Evolutionary conservation across 30 jellyfish, hydroid and myxozoan species (phyloP), one percentile per base, ranked within the genome.

Genomic region (Aurelia coerulea): DNA sequence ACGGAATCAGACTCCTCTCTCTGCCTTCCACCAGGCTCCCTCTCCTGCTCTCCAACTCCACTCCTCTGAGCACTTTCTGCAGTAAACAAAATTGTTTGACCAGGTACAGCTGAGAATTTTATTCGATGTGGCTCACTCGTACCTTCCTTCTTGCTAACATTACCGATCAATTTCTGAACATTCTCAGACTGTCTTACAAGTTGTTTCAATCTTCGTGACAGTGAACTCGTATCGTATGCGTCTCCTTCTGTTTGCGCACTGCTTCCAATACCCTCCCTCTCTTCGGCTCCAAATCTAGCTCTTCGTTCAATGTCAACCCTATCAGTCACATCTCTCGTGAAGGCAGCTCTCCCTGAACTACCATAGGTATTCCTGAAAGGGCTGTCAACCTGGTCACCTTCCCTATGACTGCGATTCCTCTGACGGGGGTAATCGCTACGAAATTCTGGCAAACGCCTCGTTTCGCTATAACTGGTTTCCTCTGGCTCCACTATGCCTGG

Each of bases 161-260:
- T 85, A 8, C 79, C 34, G 29, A 90, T 85, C 75, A 89, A 49
- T 53, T 83, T 81, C 62, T 95, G 95, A 0, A 95, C 90, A 39
- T 95, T 90, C 16, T 95, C 97, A 29, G 98, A 84, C 65, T 90
- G 99, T 76, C 78, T 89, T 7, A 95, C 81, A 16, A 95, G 97
- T 78, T 84, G 83, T 46, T 72, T 80, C 19, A 95, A 59, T 68
- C 87, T 90, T 51, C 79, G 88, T 33, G 97, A 86, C 62, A 95
- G 81, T 3, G 94, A 92, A 54, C 92, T 83, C 11, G 92, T 83
- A 60, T 83, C 92, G 60, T 41, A 83, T 2, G 34, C 81, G 46
- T 83, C 92, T 16, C 32, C 29, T 33, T 39, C 53, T 29, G 51
- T 42, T 4, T 34, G 29, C 23, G 42, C 62, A 31, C 33, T 74